Base-by-base conservation (phyloP, 2,888 invertebrate genomes). In the Sarcophaga caerulescens region DNA sequence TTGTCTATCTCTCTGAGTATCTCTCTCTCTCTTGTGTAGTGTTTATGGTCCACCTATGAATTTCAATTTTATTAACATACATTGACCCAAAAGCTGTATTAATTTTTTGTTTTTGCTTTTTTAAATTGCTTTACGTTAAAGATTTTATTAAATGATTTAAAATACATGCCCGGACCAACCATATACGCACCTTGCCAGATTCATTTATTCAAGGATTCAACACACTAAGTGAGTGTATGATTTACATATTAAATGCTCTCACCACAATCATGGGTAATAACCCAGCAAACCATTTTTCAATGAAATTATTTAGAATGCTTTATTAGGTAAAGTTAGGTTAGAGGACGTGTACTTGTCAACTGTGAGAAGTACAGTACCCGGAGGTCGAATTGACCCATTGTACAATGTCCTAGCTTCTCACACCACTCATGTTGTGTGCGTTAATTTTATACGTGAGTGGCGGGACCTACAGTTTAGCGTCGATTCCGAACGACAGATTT, bases 191-290 rank as follows among this genome's bases (percentile, higher is more conserved):
- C n/a, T 65, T 44, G 44, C 23, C 44, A 23, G 47, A 65, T 63
- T 57, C 8, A 79, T 57, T 65, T 73, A 60, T 45, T 14, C 71
- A 80, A 44, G 57, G 14, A 35, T 65, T 66, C 52, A 6, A 6
- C 21, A 57, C 21, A 35, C 12, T 17, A 52, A 21, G 44, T n/a
- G 52, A 21, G 44, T n/a, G 52, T 14, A 63, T 75, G 75, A 75
- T 81, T 81, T 75, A 75, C 81, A 81, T 81, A 59, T 70, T 81
- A 70, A 81, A 76, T 70, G 70, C 63, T 47, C 75, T 70, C 69
- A 59, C 81, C 81, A 76, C 81, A 81, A 70, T 45, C 63, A 81
- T 70, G 76, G 57, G 45, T 76, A 76, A 65, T 65, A 35, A 35
- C 35, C 35, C 35, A 35, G 8, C 35, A 35, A 35, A 35, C 8